Evolutionary conservation across 2,113 vertebrate species (phyloP).

Genomic region (Elgaria multicarinata): DNA sequence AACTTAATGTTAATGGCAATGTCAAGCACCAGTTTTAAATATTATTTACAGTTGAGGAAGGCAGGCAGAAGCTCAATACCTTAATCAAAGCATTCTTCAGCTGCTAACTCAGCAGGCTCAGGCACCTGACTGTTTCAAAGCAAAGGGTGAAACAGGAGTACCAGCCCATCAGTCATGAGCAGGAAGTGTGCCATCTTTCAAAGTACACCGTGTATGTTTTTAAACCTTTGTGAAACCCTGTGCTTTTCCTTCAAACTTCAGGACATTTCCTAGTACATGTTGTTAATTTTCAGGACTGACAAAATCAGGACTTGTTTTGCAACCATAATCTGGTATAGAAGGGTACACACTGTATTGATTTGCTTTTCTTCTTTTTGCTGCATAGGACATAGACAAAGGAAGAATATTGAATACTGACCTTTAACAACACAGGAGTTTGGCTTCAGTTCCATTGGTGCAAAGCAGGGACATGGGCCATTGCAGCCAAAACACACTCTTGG

Average conservation of each 20-base stretch:
- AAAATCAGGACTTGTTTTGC: conserved; percentile 4
- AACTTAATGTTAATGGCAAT: background rate
- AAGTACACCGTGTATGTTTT: conserved; percentile 11
- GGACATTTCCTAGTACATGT: conserved; percentile 21
- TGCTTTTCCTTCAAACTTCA: background rate
- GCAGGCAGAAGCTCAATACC: background rate
- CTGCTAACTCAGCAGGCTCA: background rate
- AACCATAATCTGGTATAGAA: background rate
- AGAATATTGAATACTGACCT: background rate
- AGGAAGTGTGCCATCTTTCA: background rate
- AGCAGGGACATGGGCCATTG: background rate
- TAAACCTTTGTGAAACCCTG: background rate
- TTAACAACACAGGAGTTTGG: background rate
- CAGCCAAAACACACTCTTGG: background rate
- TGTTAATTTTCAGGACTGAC: background rate
- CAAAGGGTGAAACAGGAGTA: background rate
- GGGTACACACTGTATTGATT: conserved; percentile 3
- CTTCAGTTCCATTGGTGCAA: background rate
- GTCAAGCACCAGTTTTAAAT: background rate
- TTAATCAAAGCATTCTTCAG: background rate
- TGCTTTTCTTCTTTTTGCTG: background rate
- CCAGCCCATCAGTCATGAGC: background rate
- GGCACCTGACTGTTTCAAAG: background rate
- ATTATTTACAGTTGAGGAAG: background rate
- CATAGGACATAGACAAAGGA: background rate